Evolutionary conservation across 2,888 invertebrate genomes (phyloP), one percentile per base, ranked within the genome.

Genomic region (Xestobium rufovillosum): DNA sequence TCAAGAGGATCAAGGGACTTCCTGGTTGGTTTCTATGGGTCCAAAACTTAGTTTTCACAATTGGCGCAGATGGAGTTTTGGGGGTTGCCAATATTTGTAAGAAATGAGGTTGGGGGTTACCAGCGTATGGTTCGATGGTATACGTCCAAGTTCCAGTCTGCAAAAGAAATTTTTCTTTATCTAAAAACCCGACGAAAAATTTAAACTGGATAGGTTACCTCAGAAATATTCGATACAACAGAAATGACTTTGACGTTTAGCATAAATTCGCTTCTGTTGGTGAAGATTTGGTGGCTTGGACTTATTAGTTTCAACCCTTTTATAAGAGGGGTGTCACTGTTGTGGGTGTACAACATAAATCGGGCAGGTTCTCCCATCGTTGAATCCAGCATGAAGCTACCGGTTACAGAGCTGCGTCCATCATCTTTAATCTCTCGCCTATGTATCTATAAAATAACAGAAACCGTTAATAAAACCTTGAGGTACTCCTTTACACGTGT

Each of bases 51-150:
- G 71, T 68, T 17, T 59, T 50, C 1, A 72, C 65, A 4, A 70
- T 64, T 10, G 66, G 67, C 4, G 64, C 58, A 17, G 60, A 56
- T 23, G 61, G 50, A 0, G 66, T 61, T 34, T 59, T 58, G 1
- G 75, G 74, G 2, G 72, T 72, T 1, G 76, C 75, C 48, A 71
- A 66, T 1, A 77, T 74, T 62, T 76, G 75, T 1, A 77, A 67
- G 50, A 70, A 74, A 53, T 76, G 75, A 0, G 76, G 72, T 50
- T 75, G 73, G 0, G 75, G 75, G 47, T 70, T 73, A 8, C 75
- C 75, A 16, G 68, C 60, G 38, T 69, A 68, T 2, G 73, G 66
- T 48, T 75, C 74, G 16, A 76, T 70, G 13, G 66, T 69, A 52
- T 75, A 75, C 1, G 71, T 70, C 76, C 76, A 76, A 1, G 71